Evolutionary conservation across 2,797 vertebrate species (phyloP), one percentile per base, ranked within the genome.

Genomic region (Lagodon rhomboides): DNA sequence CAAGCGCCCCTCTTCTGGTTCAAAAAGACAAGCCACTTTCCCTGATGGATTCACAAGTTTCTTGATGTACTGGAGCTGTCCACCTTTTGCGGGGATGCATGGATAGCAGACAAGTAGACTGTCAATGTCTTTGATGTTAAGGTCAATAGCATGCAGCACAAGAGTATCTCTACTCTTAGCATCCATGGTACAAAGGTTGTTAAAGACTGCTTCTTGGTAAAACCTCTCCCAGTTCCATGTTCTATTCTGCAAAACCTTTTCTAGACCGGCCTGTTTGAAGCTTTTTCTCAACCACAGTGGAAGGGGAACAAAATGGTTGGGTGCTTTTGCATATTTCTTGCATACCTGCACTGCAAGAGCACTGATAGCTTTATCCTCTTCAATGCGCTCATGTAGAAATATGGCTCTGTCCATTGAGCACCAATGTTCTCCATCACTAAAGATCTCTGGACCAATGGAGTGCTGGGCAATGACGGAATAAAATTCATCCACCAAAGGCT

Each of bases 31-130:
- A 3, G 96, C 95, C 15, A 87, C 87, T 44, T 69, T 91, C 1
- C 96, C 96, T 41, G 70, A 73, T 4, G 96, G 96, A 83, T 96
- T 91, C n/a, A 97, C 95, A 68, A 97, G 93, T 77, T 71, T 90
- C 12, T 12, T 84, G 68, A 97, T 95, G 30, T 87, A 78, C 83
- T 96, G 95, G 67, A 97, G 94, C n/a, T 88, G 72, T 44, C 90
- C 91, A 13, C 76, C 84, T 65, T 86, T 88, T 71, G 94, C 82
- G 50, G 97, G 96, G 68, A 97, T 94, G 88, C 96, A 97, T 59
- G 95, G 93, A 77, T 93, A 84, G 16, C 6, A 66, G 59, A 70
- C 63, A 46, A 97, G 80, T 34, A 95, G 72, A 46, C 67, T 47
- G 77, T 97, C 92, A 74, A 97, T 87, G 25, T 70, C 81, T 53